A percentile compares a stretch with the other conserved stretches of the same genome.
phyloP scores from a whole-genome alignment of 37 sponge, comb jelly and placozoan genomes.

The Agelas oroides region DNA sequence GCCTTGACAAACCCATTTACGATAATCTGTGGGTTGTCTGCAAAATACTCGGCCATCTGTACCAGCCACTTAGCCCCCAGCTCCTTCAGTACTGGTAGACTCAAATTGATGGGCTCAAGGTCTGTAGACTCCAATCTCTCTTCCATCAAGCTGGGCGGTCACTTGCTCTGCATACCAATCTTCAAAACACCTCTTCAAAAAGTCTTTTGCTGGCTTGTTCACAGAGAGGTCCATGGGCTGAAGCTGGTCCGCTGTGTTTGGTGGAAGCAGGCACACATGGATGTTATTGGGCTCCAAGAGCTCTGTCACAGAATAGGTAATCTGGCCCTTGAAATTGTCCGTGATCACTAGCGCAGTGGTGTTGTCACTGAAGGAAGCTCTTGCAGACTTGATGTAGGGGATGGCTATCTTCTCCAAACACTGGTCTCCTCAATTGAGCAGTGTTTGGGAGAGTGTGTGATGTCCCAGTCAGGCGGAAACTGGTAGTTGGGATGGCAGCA shows the following conservation, averaged over 20 bases:
- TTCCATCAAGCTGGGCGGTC: slow-evolving; percentile 30
- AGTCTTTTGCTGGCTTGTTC: slow-evolving; percentile 66
- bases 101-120: slow-evolving; percentile 5
- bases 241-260: slow-evolving; percentile 32
- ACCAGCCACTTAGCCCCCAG: slow-evolving; percentile 14
- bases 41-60: slow-evolving; percentile 1
- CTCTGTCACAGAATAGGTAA: no score
- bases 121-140: slow-evolving; percentile 21
- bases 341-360: not conserved
- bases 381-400: not conserved
- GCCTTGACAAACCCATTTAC: slow-evolving; percentile 6
- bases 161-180: slow-evolving; percentile 63
- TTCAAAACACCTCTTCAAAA: slow-evolving; percentile 33
- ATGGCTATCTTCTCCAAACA: no score
- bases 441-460: slow-evolving; percentile 52
- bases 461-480: slow-evolving; percentile 47
- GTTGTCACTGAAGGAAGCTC: not conserved
- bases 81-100: not conserved
- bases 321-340: not conserved
- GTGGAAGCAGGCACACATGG: no score
- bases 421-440: slow-evolving; percentile 60
- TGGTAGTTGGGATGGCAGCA: slow-evolving; percentile 36
- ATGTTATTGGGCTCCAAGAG: not conserved
- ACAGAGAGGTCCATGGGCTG: slow-evolving; percentile 64
- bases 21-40: slow-evolving; percentile 6